Evolutionary conservation across 23 tunicate genomes (phyloP), one percentile per base, ranked within the genome.

Genomic region (Pegea sp.): DNA sequence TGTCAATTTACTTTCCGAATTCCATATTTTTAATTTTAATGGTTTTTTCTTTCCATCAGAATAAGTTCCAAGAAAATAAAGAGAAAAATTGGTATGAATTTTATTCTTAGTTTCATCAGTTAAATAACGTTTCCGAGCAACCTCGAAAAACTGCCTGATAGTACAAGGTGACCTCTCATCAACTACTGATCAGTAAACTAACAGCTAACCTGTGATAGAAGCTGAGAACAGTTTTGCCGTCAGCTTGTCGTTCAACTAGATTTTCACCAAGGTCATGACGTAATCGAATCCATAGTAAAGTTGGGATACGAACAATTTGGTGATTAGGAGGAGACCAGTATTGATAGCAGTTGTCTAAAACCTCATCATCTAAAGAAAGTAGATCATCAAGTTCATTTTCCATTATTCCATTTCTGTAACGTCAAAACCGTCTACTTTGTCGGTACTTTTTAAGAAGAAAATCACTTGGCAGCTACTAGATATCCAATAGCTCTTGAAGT

Each of bases 71-170:
- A 66, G 56, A 43, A 80, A 80, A 33, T 71, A 80, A 19, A 67
- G 65, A 31, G 79, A 57, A 11, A 80, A 1, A 18, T 51, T 44
- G 33, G 32, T 24, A 63, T 80, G 77, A 56, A 80, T 54, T 22
- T 20, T 22, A 20, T 23, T 7, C 25, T 51, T 51, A 2, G 21
- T 61, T 4, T 56, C 49, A 8, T 59, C 61, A 24, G 29, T 30
- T 0, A 80, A 57, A 34, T 80, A 80, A 6, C 69, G 58, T 22
- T 80, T 65, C 6, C 69, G 51, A 3, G 74, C 80, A 1, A 61
- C 80, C 61, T 80, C 93, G 7, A 71, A 54, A 56, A 80, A 80
- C 63, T 71, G 80, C 43, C 93, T 80, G 75, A 16, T 11, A 38
- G 46, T 16, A 38, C 46, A 16, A 8, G 46, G 16, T 8, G 46